Base-by-base conservation (phyloP, 2,888 invertebrate species). In the Oegoconia quadripuncta region DNA sequence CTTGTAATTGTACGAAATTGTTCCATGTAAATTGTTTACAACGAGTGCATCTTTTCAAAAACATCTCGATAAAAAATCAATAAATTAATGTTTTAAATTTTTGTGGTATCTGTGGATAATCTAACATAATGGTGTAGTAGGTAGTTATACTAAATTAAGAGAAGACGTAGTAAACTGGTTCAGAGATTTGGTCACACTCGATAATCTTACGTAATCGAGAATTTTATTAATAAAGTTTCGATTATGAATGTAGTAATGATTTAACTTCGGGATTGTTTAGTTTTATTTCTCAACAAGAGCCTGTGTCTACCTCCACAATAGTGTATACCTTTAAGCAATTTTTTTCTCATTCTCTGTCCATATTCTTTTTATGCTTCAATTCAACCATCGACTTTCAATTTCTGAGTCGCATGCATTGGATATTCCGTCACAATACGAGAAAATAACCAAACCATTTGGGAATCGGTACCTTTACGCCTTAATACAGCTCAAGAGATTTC, bases 401-500 rank as follows among this genome's bases (percentile, higher is more conserved):
- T 73, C 65, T 60, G 59, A 50, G 59, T 56, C 59, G 55, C 64
- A 58, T 65, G 62, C 64, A 60, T 48, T 54, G 45, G 51, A 56
- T 52, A 59, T 52, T 62, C 70, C 70, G 65, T 47, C 65, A 65
- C 76, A 71, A 77, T 76, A 72, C 60, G 62, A 64, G 63, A 61
- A 71, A 76, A 84, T 80, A 76, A 80, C 69, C 60, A 59, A 66
- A 69, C 67, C 81, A 73, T 78, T 73, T 65, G 76, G 78, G 75
- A 78, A 64, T 73, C 53, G 69, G 56, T 63, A 72, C 72, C 73
- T 80, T 78, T 68, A 64, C 71, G 72, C 78, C 80, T 75, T 80
- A 74, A 79, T 78, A 77, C 62, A 76, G 73, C 78, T 78, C 73
- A 72, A 75, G 74, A 82, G 82, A 83, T 83, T 84, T 78, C 62